Base-by-base conservation (phyloP, 2,113 vertebrate genomes). In the Urocynchramus pylzowi region DNA sequence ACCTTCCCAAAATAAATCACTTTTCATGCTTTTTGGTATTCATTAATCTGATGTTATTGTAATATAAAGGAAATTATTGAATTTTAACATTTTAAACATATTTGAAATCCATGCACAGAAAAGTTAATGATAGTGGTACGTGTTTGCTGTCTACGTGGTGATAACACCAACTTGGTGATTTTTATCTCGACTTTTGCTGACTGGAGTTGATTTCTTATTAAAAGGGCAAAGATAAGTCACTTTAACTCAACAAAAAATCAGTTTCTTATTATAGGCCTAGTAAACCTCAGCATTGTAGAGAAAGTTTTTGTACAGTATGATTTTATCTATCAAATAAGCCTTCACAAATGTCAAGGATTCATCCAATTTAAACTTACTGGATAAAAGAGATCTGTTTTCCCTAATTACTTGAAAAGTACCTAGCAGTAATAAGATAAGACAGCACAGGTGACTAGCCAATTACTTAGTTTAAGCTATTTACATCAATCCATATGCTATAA, bases 381-480 rank as follows among this genome's bases (percentile, higher is more conserved):
- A 90, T 85, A 87, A 89, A 52, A 96, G 89, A 94, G 79, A 31
- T 83, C 68, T 86, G 79, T 92, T 77, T 93, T 79, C 60, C 64
- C 31, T 93, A 94, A 96, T 96, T 95, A 91, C 74, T 76, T 91
- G 53, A 96, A 94, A 93, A 67, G 79, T 86, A 73, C 74, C 95
- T 84, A 45, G 86, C 57, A 67, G 80, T 95, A 95, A 96, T 91
- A 90, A 75, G 68, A 95, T 96, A 94, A 97, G 95, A 94, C 83
- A 95, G 84, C 4, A 0, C 74, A 89, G 94, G 94, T 97, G 93
- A 96, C 84, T 94, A 93, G 61, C 47, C 84, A 95, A 89, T 95
- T 97, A 90, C 93, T 95, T 97, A 91, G 78, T 71, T 91, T 95
- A 92, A 86, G 74, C 87, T 93, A 91, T 90, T 94, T 97, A 97